These are phyloP conservation scores for Aspidoscelis tigris DNA, from an alignment of 2,113 vertebrate genomes.

Conservation along the genomic window DNA sequence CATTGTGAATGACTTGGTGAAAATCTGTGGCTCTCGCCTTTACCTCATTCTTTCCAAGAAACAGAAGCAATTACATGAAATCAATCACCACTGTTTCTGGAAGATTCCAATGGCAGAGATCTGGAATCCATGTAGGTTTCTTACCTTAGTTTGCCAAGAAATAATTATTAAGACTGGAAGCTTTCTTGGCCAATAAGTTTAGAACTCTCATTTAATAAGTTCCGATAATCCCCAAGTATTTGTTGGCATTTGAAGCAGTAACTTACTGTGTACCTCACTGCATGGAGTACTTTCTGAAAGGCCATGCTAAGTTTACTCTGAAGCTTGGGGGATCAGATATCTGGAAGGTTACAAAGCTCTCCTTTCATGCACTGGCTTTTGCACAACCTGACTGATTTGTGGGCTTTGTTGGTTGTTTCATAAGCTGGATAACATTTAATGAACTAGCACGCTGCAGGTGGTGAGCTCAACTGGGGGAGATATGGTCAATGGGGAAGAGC, in stretches of 20 bases:
- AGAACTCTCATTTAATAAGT: neutral
- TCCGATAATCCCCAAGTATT: conserved; percentile 68
- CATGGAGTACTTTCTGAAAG: conserved; percentile 63
- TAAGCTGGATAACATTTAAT: neutral
- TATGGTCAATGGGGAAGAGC: too few species aligned
- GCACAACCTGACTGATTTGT: rapidly evolving
- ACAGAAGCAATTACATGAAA: neutral
- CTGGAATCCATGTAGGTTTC: neutral
- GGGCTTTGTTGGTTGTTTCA: neutral
- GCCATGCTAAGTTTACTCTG: conserved; percentile 72
- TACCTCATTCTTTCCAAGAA: neutral
- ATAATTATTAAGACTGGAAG: conserved; percentile 29
- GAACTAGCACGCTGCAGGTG: neutral
- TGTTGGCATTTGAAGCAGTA: conserved; percentile 59
- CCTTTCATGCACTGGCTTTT: neutral
- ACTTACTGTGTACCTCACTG: conserved; percentile 58
- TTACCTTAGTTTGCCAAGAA: conserved; percentile 12
- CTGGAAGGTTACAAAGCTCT: conserved; percentile 13
- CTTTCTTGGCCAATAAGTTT: neutral
- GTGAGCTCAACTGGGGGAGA: neutral
- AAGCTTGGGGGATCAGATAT: conserved; percentile 52
- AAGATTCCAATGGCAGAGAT: neutral
- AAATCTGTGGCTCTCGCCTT: neutral
- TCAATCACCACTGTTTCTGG: neutral
- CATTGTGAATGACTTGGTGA: neutral